A percentile compares a stretch with the other conserved stretches of the same genome.
These are phyloP conservation scores for Parauchenoglanis punctatus DNA, from an alignment of 2,797 vertebrate species.

Conservation along the genomic window DNA sequence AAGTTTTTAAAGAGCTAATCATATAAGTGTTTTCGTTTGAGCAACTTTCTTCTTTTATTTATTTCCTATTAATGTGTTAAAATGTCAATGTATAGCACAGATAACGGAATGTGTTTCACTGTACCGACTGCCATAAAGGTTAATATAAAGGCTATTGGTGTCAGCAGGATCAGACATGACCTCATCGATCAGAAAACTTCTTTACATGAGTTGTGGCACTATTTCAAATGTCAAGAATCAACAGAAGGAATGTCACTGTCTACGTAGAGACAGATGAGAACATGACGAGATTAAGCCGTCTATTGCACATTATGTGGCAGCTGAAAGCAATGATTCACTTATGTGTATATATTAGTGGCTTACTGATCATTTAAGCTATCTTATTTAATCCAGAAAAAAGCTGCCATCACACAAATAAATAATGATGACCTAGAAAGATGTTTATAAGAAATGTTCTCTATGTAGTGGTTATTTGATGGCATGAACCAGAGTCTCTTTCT, in stretches of 20 bases:
- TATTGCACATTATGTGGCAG: too few species aligned
- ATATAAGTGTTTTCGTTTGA: background rate
- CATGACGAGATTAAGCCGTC: background rate
- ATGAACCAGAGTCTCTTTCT: background rate
- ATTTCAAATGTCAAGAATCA: background rate
- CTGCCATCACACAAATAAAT: background rate
- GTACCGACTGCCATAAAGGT: background rate
- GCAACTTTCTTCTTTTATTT: background rate
- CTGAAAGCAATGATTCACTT: background rate
- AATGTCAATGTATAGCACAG: background rate
- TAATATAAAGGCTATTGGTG: background rate
- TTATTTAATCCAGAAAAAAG: background rate
- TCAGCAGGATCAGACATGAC: background rate
- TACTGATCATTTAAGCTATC: background rate
- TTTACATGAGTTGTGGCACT: background rate
- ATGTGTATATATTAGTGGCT: background rate
- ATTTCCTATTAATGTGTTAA: background rate
- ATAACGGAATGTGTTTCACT: background rate
- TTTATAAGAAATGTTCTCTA: background rate
- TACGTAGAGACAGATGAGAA: background rate
- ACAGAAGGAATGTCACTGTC: background rate
- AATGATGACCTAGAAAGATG: background rate
- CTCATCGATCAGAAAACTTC: background rate
- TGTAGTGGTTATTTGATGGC: background rate
- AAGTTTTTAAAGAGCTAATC: background rate